Conservation (phyloP, 2,113 vertebrate genomes). For the Stigmatopora argus region DNA sequence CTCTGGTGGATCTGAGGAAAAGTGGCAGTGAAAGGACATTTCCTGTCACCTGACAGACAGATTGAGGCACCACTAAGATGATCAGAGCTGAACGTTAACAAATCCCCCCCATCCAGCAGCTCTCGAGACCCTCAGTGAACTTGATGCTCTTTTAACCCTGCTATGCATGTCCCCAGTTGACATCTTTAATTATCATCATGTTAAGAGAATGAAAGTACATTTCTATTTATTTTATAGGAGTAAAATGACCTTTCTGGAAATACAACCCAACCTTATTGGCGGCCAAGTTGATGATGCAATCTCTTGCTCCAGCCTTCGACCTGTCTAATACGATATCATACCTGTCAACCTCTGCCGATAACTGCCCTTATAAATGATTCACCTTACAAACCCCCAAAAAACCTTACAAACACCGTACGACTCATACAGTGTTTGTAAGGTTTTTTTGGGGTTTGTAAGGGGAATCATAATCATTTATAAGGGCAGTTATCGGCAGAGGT, state of each 20-base stretch:
- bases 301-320: slow-evolving; percentile 12
- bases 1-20: slow-evolving; percentile 1
- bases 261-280: neutral
- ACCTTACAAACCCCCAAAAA: too few relatives aligned
- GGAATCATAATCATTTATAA: too few relatives aligned
- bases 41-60: neutral
- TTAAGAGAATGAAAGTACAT: neutral
- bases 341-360: too few relatives aligned
- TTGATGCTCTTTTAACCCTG: neutral
- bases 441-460: too few relatives aligned
- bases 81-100: neutral
- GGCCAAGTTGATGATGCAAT: neutral
- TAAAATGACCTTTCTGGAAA: neutral
- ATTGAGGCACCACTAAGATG: neutral
- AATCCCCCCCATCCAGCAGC: slow-evolving; percentile 4
- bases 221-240: neutral
- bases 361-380: too few relatives aligned
- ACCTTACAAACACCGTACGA: too few relatives aligned
- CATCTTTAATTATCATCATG: neutral
- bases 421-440: too few relatives aligned
- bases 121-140: slow-evolving; percentile 1
- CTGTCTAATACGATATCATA: slow-evolving; percentile 19
- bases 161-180: neutral
- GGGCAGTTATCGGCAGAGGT: too few relatives aligned
- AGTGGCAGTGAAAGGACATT: neutral